Base-by-base conservation (phyloP, 2,888 invertebrate species). In the Tenodera sinensis region DNA sequence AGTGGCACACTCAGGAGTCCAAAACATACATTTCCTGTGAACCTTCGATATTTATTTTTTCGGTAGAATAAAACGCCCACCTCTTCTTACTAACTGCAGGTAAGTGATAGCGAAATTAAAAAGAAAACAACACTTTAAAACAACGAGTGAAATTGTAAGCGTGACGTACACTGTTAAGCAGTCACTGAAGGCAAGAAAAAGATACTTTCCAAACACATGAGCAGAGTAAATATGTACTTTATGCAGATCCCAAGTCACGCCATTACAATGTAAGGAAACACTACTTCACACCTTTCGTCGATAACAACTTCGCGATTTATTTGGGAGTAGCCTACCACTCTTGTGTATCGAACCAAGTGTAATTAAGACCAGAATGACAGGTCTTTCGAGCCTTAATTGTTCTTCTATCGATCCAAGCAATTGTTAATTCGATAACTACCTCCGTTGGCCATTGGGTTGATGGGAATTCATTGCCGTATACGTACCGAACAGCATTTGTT, bases 311-410 rank as follows among this genome's bases (percentile, higher is more conserved):
- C 54, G 3, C 54, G 54, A 71, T 71, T 71, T 47, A 83, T n/a
- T 90, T 89, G 42, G 86, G 90, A 28, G 90, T 89, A 7, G 27
- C 34, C n/a, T 85, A 85, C 1, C 81, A 9, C 2, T n/a, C 83
- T 0, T 71, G 83, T 84, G 82, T 30, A 81, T 87, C 88, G 20
- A 81, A 92, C 93, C 91, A 91, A 25, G 20, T 71, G 90, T 27
- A 92, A 92, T 83, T 93, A 92, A 9, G 91, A 91, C 3, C 91
- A 90, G 93, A 92, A 93, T 20, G 91, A 91, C 6, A 93, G 90
- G 42, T 42, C 42, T 0, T 86, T 83, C 84, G 15, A 30, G 9
- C 88, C 54, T 71, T 71, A 71, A 71, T 71, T 71, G 54, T 71
- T 71, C 20, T 71, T 71, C 20, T 71, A 71, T 71, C 54, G 54